Percentiles rank a stretch among this genome's conserved stretches.
Conservation (phyloP, 2,113 vertebrate species). For the Apodemus speciosus region DNA sequence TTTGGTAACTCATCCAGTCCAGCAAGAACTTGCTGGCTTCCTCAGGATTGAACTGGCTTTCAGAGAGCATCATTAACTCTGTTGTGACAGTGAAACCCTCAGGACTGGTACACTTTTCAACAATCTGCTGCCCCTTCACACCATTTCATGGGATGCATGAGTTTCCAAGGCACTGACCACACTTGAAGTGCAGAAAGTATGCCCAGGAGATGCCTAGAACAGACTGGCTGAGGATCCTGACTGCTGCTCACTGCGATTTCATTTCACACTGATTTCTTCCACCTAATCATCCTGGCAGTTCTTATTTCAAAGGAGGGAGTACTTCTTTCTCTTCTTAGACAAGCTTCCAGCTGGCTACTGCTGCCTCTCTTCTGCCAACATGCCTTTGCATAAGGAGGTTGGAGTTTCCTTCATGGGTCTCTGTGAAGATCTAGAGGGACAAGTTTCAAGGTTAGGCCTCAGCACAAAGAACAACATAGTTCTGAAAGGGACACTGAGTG, state of each 20-base stretch:
- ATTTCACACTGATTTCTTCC: not conserved
- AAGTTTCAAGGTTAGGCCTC: not conserved
- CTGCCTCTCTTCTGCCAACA: not conserved
- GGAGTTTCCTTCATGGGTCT: not conserved
- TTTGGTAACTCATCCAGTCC: not conserved
- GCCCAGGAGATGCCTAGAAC: rapidly evolving
- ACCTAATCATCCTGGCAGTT: not conserved
- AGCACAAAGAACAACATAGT: not conserved
- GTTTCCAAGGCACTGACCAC: not conserved
- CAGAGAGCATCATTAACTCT: not conserved
- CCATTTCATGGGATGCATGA: not conserved
- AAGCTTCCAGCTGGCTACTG: not conserved
- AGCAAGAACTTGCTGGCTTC: no score
- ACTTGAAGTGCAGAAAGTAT: not conserved
- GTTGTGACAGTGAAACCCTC: not conserved
- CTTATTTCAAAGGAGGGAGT: not conserved
- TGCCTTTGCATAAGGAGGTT: not conserved
- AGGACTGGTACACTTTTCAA: not conserved
- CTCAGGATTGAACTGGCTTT: not conserved
- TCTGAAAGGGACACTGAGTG: not conserved
- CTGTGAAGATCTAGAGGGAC: not conserved
- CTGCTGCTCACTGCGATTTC: not conserved
- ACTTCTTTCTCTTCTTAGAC: not conserved
- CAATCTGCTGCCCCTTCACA: no score
- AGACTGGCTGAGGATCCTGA: no score